Base-by-base conservation (phyloP, 2,888 invertebrate genomes). In the Malacosoma neustria region DNA sequence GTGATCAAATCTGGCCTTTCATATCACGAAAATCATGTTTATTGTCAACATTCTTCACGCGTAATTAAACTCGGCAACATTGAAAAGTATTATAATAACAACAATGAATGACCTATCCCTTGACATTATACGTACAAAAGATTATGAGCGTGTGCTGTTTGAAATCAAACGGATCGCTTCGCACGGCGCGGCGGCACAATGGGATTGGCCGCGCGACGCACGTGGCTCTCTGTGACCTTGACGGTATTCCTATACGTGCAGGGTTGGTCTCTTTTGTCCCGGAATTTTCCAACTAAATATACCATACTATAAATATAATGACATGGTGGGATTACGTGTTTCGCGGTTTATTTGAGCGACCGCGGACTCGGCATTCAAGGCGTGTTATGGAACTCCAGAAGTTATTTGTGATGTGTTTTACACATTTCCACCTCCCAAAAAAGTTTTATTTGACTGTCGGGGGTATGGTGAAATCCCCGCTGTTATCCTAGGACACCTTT, bases 141-240 rank as follows among this genome's bases (percentile, higher is more conserved):
- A 22, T 22, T 22, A 22, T 42, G 37, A 45, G 41, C 45, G 34
- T 48, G 40, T 38, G 43, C 41, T 57, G 43, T 42, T 57, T 50
- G 47, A 49, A 45, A 50, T 55, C 45, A 46, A 50, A 41, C 51
- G 45, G 49, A 49, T 51, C 34, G 42, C 46, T 52, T 51, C 52
- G 52, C 53, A 54, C 53, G 43, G 36, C 49, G n/a, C n/a, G n/a
- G n/a, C n/a, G n/a, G 54, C 45, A 62, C 62, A 65, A 65, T 62
- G 53, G 51, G 12, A 22, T 22, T 9, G 22, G 39, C 48, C 51
- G 48, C 46, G 46, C 43, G 45, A 51, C 61, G 71, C 77, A 73
- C 75, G 75, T 70, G 67, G 68, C 64, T 44, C 9, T 22, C 2
- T 22, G 22, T 22, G 22, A 22, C 22, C 22, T 22, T 22, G 22